Base-by-base conservation (phyloP, 35 echinoderm and acorn worm species). In the Diadema setosum region DNA sequence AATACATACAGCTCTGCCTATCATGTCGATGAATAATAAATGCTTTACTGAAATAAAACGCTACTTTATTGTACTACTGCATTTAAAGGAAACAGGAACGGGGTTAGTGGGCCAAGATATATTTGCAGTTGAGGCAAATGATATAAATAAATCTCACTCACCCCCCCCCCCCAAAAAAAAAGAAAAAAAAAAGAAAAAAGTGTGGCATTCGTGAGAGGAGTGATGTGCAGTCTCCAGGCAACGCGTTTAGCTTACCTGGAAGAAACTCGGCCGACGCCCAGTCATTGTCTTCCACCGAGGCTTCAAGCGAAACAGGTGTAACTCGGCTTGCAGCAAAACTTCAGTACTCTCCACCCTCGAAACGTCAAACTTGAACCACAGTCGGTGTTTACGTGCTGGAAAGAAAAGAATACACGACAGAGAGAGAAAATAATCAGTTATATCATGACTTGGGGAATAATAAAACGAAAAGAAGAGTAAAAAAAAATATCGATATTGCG, bases 221-320 rank as follows among this genome's bases (percentile, higher is more conserved):
- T n/a, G n/a, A n/a, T n/a, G n/a, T n/a, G n/a, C n/a, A n/a, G n/a
- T n/a, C n/a, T n/a, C n/a, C n/a, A n/a, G n/a, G n/a, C n/a, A n/a
- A n/a, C n/a, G n/a, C n/a, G n/a, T n/a, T n/a, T n/a, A n/a, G 25
- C 27, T 67, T 65, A 85, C 83, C 83, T 85, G 50, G 45, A 85
- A 85, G 37, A 27, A 85, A 42, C 45, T 58, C 29, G 52, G 83
- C 65, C 57, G 27, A 5, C 27, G 17, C 11, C 4, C 45, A 42
- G 23, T 46, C 5, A 52, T 8, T 21, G 36, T 0, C 21, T 30
- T 65, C 59, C 83, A 58, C 5, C 59, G 52, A 23, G 90, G 90
- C 36, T 87, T 92, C 9, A 92, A 27, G 17, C 75, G 75, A 48
- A 81, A 92, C 23, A 92, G 84, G 83, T 92, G 90, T 11, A 92